phyloP scores from a whole-genome alignment of 2,113 vertebrate species.

The Camelus dromedarius region DNA sequence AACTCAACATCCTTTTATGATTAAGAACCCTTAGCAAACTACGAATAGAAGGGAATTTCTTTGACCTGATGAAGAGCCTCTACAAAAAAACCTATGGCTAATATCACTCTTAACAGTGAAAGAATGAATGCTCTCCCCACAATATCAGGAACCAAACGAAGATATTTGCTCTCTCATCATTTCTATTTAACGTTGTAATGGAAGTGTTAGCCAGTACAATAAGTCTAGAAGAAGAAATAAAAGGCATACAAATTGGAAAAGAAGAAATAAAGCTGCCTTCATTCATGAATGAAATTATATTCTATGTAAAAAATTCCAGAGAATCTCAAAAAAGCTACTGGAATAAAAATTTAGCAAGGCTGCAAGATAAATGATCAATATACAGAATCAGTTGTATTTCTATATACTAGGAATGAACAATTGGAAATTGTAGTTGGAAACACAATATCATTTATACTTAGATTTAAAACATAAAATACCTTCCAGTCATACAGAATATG shows the following conservation, averaged over 20 bases:
- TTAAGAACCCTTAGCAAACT: neutral
- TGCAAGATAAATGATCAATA: neutral
- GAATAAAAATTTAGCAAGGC: neutral
- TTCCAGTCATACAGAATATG: neutral
- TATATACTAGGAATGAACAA: neutral
- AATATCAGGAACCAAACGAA: neutral
- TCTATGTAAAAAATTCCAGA: neutral
- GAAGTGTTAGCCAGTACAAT: neutral
- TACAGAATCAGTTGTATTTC: neutral
- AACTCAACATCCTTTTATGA: neutral
- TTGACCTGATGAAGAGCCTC: neutral
- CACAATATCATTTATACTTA: neutral
- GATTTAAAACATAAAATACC: slow-evolving; percentile 9
- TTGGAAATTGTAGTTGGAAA: neutral
- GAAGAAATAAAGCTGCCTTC: slow-evolving; percentile 15
- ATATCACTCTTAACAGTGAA: neutral
- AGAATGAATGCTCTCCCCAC: neutral
- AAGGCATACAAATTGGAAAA: neutral
- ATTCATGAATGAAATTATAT: neutral
- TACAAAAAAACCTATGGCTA: neutral
- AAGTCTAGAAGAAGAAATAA: neutral
- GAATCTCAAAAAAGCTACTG: neutral
- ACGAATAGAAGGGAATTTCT: neutral
- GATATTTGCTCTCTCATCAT: neutral
- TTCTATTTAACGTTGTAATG: neutral